Percentiles rank a stretch among this genome's conserved stretches.
Conservation (phyloP, 2,113 vertebrate genomes). For the Anguilla japonica region DNA sequence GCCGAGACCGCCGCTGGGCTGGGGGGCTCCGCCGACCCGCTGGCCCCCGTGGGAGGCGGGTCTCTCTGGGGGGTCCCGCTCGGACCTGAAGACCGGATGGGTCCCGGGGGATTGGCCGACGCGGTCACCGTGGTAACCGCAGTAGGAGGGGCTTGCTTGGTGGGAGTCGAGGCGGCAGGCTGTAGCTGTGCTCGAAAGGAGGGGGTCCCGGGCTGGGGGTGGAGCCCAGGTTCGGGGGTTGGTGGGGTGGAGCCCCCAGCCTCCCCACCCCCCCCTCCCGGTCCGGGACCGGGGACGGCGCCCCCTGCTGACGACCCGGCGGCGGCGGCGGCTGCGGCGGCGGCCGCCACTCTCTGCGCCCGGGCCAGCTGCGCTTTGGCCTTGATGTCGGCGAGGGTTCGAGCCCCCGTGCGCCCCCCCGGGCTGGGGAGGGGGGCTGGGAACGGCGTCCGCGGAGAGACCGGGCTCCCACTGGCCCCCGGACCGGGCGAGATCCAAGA, state of each 20-base stretch:
- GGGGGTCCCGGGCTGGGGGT: slow-evolving; percentile 46
- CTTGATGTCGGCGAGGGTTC: slow-evolving; percentile 97
- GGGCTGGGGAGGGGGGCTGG: slow-evolving; percentile 76
- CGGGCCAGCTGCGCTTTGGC: slow-evolving; percentile 90
- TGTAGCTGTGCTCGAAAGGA: slow-evolving; percentile 76
- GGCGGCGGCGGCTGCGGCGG: slow-evolving; percentile 66
- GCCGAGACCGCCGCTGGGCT: neutral
- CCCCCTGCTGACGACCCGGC: slow-evolving; percentile 66
- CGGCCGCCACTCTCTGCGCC: slow-evolving; percentile 84
- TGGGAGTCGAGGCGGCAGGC: slow-evolving; percentile 52
- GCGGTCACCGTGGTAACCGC: slow-evolving; percentile 41
- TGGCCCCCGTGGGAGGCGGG: neutral
- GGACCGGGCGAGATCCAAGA: slow-evolving; percentile 82
- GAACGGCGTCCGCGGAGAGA: slow-evolving; percentile 81
- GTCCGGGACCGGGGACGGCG: slow-evolving; percentile 76
- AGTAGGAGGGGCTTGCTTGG: slow-evolving; percentile 47
- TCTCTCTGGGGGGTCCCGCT: slow-evolving; percentile 33
- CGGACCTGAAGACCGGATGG: slow-evolving; percentile 27
- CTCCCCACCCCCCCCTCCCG: slow-evolving; percentile 71
- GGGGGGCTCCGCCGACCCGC: neutral
- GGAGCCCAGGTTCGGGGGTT: slow-evolving; percentile 51
- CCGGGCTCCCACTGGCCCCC: slow-evolving; percentile 75
- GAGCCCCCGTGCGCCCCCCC: slow-evolving; percentile 80
- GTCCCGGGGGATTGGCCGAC: too few relatives aligned
- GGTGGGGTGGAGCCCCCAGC: slow-evolving; percentile 46